Evolutionary conservation across 2,113 vertebrate genomes (phyloP).

Genomic region (Podilymbus podiceps): DNA sequence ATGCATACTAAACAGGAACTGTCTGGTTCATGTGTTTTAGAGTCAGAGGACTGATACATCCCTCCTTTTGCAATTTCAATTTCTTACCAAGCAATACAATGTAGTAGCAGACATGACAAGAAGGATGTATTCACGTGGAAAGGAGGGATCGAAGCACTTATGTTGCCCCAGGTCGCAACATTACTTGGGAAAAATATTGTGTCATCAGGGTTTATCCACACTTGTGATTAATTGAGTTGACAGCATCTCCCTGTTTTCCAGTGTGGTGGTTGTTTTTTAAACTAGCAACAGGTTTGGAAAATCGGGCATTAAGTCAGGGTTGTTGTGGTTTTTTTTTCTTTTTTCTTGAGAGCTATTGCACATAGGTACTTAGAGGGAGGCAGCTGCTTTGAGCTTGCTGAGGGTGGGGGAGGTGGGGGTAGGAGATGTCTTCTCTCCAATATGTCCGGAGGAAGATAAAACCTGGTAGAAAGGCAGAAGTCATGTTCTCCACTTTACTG

Average conservation of each 20-base stretch:
- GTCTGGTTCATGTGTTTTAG: not conserved
- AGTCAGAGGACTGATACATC: not conserved
- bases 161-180: not conserved
- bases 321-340: not conserved
- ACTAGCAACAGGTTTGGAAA: not conserved
- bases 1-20: conserved; percentile 21
- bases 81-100: not conserved
- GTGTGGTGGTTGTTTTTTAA: not conserved
- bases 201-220: not conserved
- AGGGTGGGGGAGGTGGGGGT: not conserved
- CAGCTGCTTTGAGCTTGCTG: not conserved
- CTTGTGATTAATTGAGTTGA: not conserved
- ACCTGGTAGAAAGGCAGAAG: not conserved
- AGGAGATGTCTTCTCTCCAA: not conserved
- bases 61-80: not conserved
- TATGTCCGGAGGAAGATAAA: not conserved
- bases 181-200: not conserved
- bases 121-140: not conserved
- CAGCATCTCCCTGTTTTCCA: not conserved
- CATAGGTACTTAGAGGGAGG: not conserved
- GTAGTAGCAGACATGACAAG: not conserved
- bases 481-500: not conserved
- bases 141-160: not conserved
- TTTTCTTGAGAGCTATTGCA: not conserved
- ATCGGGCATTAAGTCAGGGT: not conserved